Evolutionary conservation across 2,113 vertebrate genomes (phyloP), one percentile per base, ranked within the genome.

Genomic region (Pluvialis apricaria): DNA sequence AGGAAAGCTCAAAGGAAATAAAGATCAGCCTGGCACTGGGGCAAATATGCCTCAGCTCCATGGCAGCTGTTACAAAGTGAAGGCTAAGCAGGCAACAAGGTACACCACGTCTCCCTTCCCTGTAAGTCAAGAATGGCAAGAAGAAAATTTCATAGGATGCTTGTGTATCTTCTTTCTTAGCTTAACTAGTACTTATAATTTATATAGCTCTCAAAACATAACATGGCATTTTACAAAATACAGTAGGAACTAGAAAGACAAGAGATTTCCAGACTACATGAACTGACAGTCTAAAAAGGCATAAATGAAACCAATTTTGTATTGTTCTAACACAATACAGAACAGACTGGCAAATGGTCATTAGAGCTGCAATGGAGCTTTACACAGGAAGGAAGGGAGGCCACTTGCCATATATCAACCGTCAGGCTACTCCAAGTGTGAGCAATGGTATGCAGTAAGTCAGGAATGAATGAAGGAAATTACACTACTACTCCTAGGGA

Each of bases 381-480:
- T 73, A 58, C 34, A 61, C 29, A 49, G 36, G 62, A 82, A 36
- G n/a, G 40, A 91, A 91, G 47, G 55, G 38, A 90, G 45, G 71
- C 84, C 51, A 42, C 80, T 77, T 73, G 80, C 65, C 32, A 34
- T 70, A 7, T 20, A 82, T 85, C 76, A 88, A 20, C 55, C 21
- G 45, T 45, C 66, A 76, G 54, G 34, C 38, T 88, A 79, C 57
- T 82, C 69, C 70, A 85, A 79, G 45, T 42, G 34, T 73, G 40
- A 95, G 54, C 68, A 66, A 77, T 20, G 29, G 24, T 40, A 70
- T n/a, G 6, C 44, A 36, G 36, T 58, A 77, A 54, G 58, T 32
- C 68, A 70, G 36, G 44, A 94, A 84, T 9, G 40, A 71, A 72
- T 73, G 75, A 94, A 85, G 21, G 42, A 97, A 97, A 92, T 91